Percentiles rank a stretch among this genome's conserved stretches.
Evolutionary conservation across 2,797 vertebrate genomes (phyloP).

Genomic region (Phalanger gymnotis): DNA sequence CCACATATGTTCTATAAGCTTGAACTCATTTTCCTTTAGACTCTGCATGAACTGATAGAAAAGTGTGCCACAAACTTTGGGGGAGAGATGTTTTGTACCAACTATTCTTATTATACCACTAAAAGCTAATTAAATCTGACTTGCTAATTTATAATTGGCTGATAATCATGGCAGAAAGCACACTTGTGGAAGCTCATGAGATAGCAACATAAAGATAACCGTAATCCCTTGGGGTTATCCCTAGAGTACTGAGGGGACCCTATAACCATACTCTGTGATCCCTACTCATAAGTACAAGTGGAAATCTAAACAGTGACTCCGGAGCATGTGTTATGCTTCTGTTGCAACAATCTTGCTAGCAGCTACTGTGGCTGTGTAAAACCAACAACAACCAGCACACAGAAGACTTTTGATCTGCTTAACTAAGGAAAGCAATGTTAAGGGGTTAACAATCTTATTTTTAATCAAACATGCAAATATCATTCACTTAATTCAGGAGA

Average conservation of each 20-base stretch:
- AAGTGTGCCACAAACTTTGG: too few relatives aligned
- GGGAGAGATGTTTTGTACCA: neutral
- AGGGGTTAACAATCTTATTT: too few relatives aligned
- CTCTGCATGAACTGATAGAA: too few relatives aligned
- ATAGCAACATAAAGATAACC: neutral
- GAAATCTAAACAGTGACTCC: neutral
- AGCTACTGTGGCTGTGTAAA: too few relatives aligned
- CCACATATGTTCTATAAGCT: too few relatives aligned
- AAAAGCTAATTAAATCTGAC: neutral
- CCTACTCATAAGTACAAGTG: neutral
- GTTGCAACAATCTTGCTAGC: too few relatives aligned
- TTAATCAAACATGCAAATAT: too few relatives aligned
- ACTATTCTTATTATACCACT: neutral
- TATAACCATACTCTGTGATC: neutral
- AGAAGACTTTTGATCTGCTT: too few relatives aligned
- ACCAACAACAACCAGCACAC: too few relatives aligned
- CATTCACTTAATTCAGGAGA: too few relatives aligned
- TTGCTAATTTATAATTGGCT: neutral
- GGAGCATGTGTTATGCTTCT: neutral
- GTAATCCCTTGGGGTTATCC: neutral
- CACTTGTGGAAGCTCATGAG: neutral
- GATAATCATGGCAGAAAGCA: neutral
- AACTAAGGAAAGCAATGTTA: too few relatives aligned
- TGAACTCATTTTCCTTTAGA: too few relatives aligned
- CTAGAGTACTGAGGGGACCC: neutral